Conservation (phyloP, 2,888 invertebrate genomes). For the Drosophila limbata region DNA sequence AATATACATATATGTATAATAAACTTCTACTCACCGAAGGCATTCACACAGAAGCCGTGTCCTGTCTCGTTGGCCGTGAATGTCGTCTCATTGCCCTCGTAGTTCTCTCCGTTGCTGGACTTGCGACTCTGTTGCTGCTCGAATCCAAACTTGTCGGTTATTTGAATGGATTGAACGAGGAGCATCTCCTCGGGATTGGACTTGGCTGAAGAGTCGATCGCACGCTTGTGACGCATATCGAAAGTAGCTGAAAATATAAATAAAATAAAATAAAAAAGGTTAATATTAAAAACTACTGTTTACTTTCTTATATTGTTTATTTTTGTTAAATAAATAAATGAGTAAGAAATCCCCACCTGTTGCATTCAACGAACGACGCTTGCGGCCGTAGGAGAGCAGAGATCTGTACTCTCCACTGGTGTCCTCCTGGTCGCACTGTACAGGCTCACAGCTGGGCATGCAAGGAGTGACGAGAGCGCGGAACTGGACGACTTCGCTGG, state of each 20-base stretch:
- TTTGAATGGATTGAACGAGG: slow-evolving; percentile 96
- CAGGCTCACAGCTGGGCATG: slow-evolving; percentile 96
- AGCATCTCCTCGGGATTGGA: slow-evolving; percentile 91
- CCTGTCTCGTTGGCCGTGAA: slow-evolving; percentile 88
- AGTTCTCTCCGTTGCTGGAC: slow-evolving; percentile 84
- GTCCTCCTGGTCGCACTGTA: slow-evolving; percentile 94
- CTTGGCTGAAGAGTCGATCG: slow-evolving; percentile 66
- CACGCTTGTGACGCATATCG: slow-evolving; percentile 69
- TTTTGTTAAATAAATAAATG: background rate
- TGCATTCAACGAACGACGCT: slow-evolving; percentile 89
- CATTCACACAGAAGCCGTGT: slow-evolving; percentile 85
- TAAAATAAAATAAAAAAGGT: background rate
- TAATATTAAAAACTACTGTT: no score
- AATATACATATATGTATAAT: no score
- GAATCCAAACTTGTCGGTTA: slow-evolving; percentile 96
- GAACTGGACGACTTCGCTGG: slow-evolving; percentile 97
- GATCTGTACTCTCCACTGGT: slow-evolving; percentile 93
- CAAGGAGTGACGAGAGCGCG: slow-evolving; percentile 97
- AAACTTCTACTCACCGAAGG: slow-evolving; percentile 82
- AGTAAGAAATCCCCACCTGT: slow-evolving; percentile 75
- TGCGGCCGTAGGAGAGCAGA: slow-evolving; percentile 92
- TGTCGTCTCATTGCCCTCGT: slow-evolving; percentile 88
- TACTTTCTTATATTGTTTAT: no score
- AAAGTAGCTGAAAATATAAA: slow-evolving; percentile 8
- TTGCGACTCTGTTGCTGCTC: slow-evolving; percentile 87